These are phyloP conservation scores for Meganola albula DNA, from an alignment of 2,888 invertebrate species.

Conservation along the genomic window DNA sequence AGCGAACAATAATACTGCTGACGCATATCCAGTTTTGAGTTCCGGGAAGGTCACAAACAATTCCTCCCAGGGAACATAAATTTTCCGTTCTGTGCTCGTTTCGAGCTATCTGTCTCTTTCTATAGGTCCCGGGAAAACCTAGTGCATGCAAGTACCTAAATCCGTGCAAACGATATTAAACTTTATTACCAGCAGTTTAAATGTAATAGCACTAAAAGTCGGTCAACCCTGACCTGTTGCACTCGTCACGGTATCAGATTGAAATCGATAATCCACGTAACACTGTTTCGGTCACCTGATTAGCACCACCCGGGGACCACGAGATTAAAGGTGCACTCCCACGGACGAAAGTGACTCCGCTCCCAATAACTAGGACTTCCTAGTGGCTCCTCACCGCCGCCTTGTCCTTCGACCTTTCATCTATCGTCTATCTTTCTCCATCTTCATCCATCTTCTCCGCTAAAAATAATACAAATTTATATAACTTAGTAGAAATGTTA, in stretches of 20 bases:
- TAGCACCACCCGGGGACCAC: too few relatives aligned
- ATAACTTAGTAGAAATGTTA: too few relatives aligned
- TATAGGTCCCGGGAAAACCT: conserved; percentile 55
- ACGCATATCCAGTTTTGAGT: conserved; percentile 25
- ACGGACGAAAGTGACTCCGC: too few relatives aligned
- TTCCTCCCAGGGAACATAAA: conserved; percentile 37
- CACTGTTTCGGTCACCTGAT: conserved; percentile 14
- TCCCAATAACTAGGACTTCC: too few relatives aligned
- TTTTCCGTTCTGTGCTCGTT: conserved; percentile 34
- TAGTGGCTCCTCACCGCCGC: too few relatives aligned
- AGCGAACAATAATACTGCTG: not conserved
- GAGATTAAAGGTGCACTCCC: too few relatives aligned
- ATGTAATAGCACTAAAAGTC: conserved; percentile 13
- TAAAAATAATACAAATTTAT: too few relatives aligned
- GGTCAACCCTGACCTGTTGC: conserved; percentile 29
- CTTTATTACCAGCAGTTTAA: conserved; percentile 38
- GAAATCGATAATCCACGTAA: conserved; percentile 31
- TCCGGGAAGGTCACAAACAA: conserved; percentile 43
- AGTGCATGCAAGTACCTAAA: conserved; percentile 28
- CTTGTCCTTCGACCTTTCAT: too few relatives aligned
- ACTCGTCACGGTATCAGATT: conserved; percentile 25
- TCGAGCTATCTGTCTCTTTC: conserved; percentile 56
- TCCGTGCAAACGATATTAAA: conserved; percentile 34
- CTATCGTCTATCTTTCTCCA: too few relatives aligned
- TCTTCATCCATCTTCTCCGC: too few relatives aligned